Evolutionary conservation across 2,797 vertebrate genomes (phyloP), one percentile per base, ranked within the genome.

Genomic region (Margarornis squamiger): DNA sequence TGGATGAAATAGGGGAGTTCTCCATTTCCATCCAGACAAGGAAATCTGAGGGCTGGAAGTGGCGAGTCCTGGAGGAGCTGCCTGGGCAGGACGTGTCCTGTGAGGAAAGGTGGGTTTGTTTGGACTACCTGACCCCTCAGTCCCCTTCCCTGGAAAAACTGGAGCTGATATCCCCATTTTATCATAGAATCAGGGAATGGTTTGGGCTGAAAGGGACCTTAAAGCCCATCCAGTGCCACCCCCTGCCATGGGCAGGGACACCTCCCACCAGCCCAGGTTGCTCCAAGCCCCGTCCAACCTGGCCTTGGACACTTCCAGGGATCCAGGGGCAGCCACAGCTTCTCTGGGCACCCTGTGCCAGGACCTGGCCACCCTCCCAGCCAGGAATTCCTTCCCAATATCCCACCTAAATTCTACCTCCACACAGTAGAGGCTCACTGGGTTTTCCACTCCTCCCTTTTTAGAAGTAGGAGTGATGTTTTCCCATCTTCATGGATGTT

Each of bases 11-110:
- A n/a, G 21, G 10, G 21, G 23, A 73, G 29, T 51, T 65, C n/a
- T 72, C 15, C 6, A 0, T 34, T 80, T 86, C 29, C 39, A 67
- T 46, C 45, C 68, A 45, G 55, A 26, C 4, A 8, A 12, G 27
- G 49, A 57, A 36, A 39, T 6, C 15, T 26, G 27, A 55, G 32
- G 36, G 38, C 52, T 27, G 72, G 22, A 9, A 30, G 21, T 0
- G 1, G 2, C 4, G 43, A n/a, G 21, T 43, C 36, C 41, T 30
- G 36, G 38, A 14, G 4, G 13, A 18, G 22, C 0, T 59, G n/a
- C 75, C 46, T 5, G 30, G 34, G 20, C 27, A 13, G 6, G 1
- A 21, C 1, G 0, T 16, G 12, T 58, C 39, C 34, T 4, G 0
- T 2, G 38, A 10, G 71, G 54, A 24, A 58, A 51, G 18, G 23